Conservation (phyloP, 2,888 invertebrate genomes). For the Lissonota sp. region DNA sequence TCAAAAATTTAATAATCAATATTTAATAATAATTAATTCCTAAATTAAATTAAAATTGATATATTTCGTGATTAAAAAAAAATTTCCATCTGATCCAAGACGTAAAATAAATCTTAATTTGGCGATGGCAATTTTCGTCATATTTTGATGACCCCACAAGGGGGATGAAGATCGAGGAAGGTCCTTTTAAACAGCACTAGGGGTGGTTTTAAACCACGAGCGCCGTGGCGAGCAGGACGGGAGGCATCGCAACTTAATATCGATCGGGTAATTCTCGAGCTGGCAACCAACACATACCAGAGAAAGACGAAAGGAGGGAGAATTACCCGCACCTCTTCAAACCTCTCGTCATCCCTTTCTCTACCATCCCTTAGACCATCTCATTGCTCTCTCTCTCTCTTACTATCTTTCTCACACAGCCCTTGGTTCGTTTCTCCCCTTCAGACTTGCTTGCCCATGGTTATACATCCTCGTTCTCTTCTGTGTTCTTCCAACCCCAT, state of each 20-base stretch:
- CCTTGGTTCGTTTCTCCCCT: constrained; percentile 22
- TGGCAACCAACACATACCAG: constrained; percentile 51
- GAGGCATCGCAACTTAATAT: constrained; percentile 82
- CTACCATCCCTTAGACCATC: constrained; percentile 49
- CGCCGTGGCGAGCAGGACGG: constrained; percentile 79
- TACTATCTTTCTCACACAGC: constrained; percentile 28
- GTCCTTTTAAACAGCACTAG: constrained; percentile 19
- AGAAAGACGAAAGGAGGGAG: constrained; percentile 12
- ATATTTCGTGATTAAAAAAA: no score
- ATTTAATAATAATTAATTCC: no score
- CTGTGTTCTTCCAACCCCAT: constrained; percentile 56
- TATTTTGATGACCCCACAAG: no score
- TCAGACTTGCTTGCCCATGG: constrained; percentile 13
- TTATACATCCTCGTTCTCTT: constrained; percentile 44
- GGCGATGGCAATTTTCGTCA: no score
- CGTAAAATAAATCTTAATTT: no score
- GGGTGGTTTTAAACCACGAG: constrained; percentile 69
- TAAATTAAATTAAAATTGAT: no score
- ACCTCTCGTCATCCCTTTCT: constrained; percentile 64
- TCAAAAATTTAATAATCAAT: no score
- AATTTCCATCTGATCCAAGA: no score
- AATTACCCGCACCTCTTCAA: constrained; percentile 55
- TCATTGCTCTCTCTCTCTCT: constrained; percentile 47
- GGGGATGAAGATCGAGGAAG: not conserved
- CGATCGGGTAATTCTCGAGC: constrained; percentile 81